These are phyloP conservation scores for Piaya cayana DNA, from an alignment of 2,113 vertebrate species.

Conservation along the genomic window DNA sequence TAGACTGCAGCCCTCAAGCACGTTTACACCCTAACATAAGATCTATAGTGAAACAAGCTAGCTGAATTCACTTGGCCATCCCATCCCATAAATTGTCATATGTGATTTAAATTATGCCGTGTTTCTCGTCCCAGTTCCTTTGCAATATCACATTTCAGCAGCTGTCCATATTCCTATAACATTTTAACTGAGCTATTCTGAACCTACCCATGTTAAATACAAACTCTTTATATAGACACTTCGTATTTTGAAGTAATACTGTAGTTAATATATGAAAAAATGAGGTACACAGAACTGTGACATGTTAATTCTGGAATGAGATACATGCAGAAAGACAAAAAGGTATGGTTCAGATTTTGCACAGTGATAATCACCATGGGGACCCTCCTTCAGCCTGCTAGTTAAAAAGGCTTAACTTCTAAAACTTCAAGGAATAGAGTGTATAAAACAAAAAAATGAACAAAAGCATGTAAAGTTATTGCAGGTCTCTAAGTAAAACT, in stretches of 20 bases:
- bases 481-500: neutral
- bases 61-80: fast-evolving
- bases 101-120: fast-evolving
- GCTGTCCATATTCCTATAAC: fast-evolving
- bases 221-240: neutral
- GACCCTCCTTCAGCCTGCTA: neutral
- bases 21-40: fast-evolving
- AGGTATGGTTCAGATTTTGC: fast-evolving
- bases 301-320: neutral
- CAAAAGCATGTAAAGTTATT: fast-evolving
- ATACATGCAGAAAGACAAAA: neutral
- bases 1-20: fast-evolving
- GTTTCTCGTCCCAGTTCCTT: neutral
- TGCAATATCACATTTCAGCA: neutral
- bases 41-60: fast-evolving
- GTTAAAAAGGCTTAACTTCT: neutral
- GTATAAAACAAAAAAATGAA: neutral
- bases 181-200: neutral
- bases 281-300: fast-evolving
- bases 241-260: neutral
- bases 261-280: neutral
- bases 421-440: neutral
- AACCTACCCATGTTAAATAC: fast-evolving
- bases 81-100: fast-evolving
- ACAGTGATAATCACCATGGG: neutral